Conservation (phyloP, 2,888 invertebrate species). For the Calameuta pallipes region DNA sequence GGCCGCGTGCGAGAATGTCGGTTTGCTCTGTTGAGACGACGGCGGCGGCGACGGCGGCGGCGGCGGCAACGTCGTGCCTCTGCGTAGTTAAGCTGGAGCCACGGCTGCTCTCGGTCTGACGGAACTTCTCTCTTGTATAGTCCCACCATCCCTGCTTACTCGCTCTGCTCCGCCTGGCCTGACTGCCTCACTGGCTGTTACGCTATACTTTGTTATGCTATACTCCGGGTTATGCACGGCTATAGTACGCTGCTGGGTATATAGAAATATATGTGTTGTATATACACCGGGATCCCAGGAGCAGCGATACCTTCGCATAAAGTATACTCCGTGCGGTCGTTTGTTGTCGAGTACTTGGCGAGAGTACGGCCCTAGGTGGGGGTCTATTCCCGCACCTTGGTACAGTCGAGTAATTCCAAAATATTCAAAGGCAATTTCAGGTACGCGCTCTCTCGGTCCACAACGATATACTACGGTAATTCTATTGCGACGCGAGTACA, state of each 20-base stretch:
- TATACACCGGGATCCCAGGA: background rate
- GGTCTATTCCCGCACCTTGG: background rate
- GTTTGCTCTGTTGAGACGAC: background rate
- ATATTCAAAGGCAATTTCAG: background rate
- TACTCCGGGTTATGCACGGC: background rate
- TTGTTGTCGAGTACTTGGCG: conserved; percentile 4
- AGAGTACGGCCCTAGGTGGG: background rate
- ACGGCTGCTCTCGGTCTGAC: conserved; percentile 28
- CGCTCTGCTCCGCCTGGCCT: conserved; percentile 3
- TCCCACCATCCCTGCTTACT: conserved; percentile 1
- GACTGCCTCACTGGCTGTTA: background rate
- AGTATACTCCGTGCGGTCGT: background rate
- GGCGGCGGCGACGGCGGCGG: conserved; percentile 5
- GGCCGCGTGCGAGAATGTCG: conserved; percentile 24
- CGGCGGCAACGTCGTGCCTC: conserved; percentile 21
- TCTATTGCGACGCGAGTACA: background rate
- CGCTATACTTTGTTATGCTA: background rate
- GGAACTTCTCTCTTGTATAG: conserved; percentile 6
- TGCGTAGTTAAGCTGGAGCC: conserved; percentile 31
- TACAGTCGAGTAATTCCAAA: conserved; percentile 1
- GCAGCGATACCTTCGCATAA: background rate
- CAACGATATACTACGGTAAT: background rate
- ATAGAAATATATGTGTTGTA: background rate
- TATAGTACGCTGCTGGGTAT: background rate
- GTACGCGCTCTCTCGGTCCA: background rate